Evolutionary conservation across 64 coral and sea anemone genomes (phyloP).

Genomic region (Actinia equina): DNA sequence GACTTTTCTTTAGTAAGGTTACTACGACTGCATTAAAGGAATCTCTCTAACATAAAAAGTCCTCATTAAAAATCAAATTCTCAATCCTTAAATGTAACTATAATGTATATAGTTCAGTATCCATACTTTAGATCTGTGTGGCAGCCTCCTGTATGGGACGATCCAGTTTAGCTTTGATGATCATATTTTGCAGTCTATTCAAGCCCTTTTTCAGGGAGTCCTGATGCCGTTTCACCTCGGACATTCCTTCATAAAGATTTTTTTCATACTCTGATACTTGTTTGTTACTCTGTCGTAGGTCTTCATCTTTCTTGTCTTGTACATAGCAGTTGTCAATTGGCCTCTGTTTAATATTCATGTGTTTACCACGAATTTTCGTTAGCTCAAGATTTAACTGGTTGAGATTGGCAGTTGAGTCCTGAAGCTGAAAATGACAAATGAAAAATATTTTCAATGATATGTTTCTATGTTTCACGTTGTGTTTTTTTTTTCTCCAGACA

Average conservation of each 20-base stretch:
- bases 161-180: constrained; percentile 79
- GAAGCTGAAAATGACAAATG: constrained; percentile 49
- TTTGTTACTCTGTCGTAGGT: constrained; percentile 73
- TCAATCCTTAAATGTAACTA: background rate
- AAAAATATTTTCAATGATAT: background rate
- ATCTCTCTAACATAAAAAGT: background rate
- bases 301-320: constrained; percentile 75
- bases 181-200: constrained; percentile 83
- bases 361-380: constrained; percentile 81
- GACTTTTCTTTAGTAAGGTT: background rate
- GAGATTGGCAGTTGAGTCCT: constrained; percentile 95
- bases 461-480: background rate
- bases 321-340: constrained; percentile 53
- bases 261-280: constrained; percentile 85
- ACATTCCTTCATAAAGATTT: constrained; percentile 98
- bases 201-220: constrained; percentile 96
- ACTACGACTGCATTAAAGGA: constrained; percentile 4
- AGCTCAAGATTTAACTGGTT: constrained; percentile 88
- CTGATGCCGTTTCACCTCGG: constrained; percentile 95
- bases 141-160: constrained; percentile 36
- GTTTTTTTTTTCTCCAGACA: too few species aligned
- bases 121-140: constrained; percentile 1
- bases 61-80: background rate
- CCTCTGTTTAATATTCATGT: constrained; percentile 89
- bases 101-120: background rate